Evolutionary conservation across 2,113 vertebrate species (phyloP).

Genomic region (Reinhardtius hippoglossoides): DNA sequence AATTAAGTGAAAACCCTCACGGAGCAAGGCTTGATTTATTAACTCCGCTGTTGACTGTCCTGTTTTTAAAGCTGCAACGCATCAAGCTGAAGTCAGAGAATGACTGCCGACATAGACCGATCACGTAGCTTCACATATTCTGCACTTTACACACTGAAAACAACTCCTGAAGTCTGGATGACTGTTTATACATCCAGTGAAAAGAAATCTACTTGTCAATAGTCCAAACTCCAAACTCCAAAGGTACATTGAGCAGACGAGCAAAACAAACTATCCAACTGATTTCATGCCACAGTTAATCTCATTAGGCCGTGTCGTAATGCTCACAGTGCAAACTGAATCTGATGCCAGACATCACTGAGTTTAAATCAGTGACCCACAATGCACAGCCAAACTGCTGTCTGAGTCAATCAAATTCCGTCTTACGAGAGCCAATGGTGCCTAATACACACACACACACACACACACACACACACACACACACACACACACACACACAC

Average conservation of each 20-base stretch:
- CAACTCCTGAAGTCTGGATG: background rate
- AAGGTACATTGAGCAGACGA: constrained; percentile 5
- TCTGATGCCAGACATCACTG: background rate
- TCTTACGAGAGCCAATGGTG: background rate
- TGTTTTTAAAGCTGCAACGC: background rate
- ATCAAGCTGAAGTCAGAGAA: background rate
- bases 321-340: background rate
- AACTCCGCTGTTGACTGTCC: background rate
- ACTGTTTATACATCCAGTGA: background rate
- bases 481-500: too few species aligned
- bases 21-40: background rate
- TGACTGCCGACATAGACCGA: background rate
- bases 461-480: background rate
- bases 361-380: background rate
- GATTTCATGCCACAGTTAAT: background rate
- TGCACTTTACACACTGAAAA: background rate
- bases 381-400: constrained; percentile 1
- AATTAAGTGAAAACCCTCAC: background rate
- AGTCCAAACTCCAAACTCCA: constrained; percentile 3
- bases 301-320: constrained; percentile 1
- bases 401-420: background rate
- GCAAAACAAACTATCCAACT: constrained; percentile 11
- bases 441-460: background rate
- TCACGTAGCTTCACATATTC: background rate
- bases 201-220: constrained; percentile 10